These are phyloP conservation scores for Gnathonemus echidnorhynchus DNA, from an alignment of 2,113 vertebrate species.

Conservation along the genomic window DNA sequence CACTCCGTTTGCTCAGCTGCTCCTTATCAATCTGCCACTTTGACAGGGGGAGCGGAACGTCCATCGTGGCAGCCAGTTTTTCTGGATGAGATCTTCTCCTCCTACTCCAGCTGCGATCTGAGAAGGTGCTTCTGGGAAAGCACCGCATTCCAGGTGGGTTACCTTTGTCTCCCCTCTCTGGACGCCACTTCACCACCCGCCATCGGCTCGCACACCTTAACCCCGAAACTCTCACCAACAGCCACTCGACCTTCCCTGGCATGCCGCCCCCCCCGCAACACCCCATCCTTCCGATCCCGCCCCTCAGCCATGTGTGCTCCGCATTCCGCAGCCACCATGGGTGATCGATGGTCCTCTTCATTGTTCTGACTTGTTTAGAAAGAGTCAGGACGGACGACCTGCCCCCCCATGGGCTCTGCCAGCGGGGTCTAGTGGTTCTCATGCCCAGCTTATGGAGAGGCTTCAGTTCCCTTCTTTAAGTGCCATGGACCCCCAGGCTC, in stretches of 20 bases:
- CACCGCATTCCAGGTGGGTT: background rate
- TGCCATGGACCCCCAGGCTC: constrained; percentile 15
- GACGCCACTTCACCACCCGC: background rate
- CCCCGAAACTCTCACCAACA: constrained; percentile 36
- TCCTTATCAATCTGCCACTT: constrained; percentile 56
- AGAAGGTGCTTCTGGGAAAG: background rate
- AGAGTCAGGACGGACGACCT: constrained; percentile 68
- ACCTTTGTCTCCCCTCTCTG: background rate
- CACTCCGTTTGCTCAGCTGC: constrained; percentile 58
- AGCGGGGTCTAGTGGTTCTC: constrained; percentile 16
- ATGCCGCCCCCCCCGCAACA: background rate
- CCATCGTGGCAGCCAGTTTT: constrained; percentile 34
- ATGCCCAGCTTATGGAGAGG: constrained; percentile 23
- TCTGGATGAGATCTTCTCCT: constrained; percentile 17
- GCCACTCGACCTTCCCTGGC: constrained; percentile 21
- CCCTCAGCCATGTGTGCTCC: background rate
- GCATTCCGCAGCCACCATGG: constrained; percentile 31
- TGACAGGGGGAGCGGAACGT: constrained; percentile 43
- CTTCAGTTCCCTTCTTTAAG: constrained; percentile 19
- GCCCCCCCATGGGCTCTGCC: constrained; percentile 9
- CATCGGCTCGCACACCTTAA: background rate
- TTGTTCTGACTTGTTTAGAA: constrained; percentile 48
- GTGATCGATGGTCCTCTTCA: constrained; percentile 35
- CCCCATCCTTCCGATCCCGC: constrained; percentile 10
- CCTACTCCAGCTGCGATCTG: background rate